These are phyloP conservation scores for Laspeyria flexula DNA, from an alignment of 2,888 invertebrate genomes.

Conservation along the genomic window DNA sequence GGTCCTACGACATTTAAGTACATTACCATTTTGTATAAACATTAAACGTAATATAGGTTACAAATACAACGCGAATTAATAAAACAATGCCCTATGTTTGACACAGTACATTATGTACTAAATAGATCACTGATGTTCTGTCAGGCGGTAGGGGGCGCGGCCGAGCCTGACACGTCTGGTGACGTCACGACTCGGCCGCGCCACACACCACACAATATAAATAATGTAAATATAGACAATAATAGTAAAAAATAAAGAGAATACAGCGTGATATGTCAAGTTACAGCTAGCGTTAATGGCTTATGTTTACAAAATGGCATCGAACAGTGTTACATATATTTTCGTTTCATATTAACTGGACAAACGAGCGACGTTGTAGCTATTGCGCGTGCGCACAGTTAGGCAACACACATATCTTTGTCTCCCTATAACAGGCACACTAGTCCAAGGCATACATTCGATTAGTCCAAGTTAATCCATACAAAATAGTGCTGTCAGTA, in stretches of 20 bases:
- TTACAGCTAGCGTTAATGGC: slow-evolving; percentile 58
- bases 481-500: too few relatives aligned
- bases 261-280: slow-evolving; percentile 71
- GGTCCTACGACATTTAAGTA: too few relatives aligned
- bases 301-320: slow-evolving; percentile 60
- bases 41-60: slow-evolving; percentile 39
- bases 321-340: slow-evolving; percentile 50
- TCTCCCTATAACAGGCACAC: background rate
- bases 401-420: background rate
- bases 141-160: background rate
- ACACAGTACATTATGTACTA: slow-evolving; percentile 61
- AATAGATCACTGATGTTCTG: slow-evolving; percentile 37
- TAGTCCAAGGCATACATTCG: background rate
- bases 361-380: slow-evolving; percentile 50
- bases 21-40: background rate
- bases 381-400: slow-evolving; percentile 17
- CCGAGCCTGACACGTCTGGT: background rate
- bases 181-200: slow-evolving; percentile 6
- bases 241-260: slow-evolving; percentile 49
- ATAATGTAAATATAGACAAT: slow-evolving; percentile 38
- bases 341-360: slow-evolving; percentile 58
- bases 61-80: slow-evolving; percentile 42
- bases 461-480: too few relatives aligned
- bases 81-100: slow-evolving; percentile 63
- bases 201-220: slow-evolving; percentile 6